A percentile compares a stretch with the other conserved stretches of the same genome.
These are phyloP conservation scores for Harpegnathos saltator DNA, from an alignment of 1,140 invertebrate genomes.

Conservation along the genomic window DNA sequence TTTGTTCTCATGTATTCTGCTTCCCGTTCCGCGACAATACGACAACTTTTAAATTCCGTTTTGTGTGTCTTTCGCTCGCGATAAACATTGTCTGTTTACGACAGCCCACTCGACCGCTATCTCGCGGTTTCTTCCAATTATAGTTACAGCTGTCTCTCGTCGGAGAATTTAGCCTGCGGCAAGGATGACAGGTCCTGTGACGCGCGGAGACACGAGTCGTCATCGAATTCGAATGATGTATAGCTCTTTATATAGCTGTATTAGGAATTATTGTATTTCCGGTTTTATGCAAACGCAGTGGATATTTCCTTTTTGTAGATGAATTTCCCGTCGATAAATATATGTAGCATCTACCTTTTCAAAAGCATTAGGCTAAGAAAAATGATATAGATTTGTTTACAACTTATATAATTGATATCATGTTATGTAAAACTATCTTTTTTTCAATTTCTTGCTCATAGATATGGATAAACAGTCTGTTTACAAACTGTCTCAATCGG, in stretches of 20 bases:
- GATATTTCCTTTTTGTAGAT: background rate
- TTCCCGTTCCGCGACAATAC: background rate
- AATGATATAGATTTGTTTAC: background rate
- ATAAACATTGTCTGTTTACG: conserved; percentile 67
- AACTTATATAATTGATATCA: background rate
- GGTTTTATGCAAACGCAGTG: background rate
- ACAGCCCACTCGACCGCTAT: background rate
- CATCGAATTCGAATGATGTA: background rate
- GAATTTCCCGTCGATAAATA: background rate
- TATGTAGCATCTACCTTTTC: background rate
- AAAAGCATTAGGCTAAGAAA: background rate
- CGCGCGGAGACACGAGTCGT: background rate
- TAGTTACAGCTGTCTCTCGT: conserved; percentile 35
- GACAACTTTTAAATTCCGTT: background rate
- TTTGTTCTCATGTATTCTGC: background rate
- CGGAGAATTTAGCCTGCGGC: conserved; percentile 26
- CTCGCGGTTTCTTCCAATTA: conserved; percentile 55
- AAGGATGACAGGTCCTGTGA: conserved; percentile 26
- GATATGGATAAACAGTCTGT: conserved; percentile 35
- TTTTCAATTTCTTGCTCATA: background rate
- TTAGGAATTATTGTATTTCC: background rate
- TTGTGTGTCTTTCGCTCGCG: conserved; percentile 1
- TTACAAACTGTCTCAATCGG: conserved; percentile 12
- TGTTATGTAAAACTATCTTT: background rate
- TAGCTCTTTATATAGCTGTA: background rate